Base-by-base conservation (phyloP, 2,888 invertebrate genomes). In the Auanema freiburgensis region DNA sequence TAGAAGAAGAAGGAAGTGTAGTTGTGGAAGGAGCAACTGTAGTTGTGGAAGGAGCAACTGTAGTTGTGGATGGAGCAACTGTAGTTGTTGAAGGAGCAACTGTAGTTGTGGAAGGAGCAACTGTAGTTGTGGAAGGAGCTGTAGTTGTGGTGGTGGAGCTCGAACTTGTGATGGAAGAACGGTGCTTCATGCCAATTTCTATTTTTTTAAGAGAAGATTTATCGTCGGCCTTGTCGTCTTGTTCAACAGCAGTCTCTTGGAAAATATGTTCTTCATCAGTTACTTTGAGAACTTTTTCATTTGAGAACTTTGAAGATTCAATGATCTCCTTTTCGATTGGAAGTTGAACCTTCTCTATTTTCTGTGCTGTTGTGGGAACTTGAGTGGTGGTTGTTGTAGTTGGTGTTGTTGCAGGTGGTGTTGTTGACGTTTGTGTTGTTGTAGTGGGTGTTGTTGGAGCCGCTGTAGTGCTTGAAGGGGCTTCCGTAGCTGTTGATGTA, bases 51-150 rank as follows among this genome's bases (percentile, higher is more conserved):
- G 21, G 49, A 55, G 46, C 8, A 44, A 12, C 49, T 25, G 50
- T 41, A 60, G 40, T 54, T 60, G 65, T 51, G 12, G 65, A 65
- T 49, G 58, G 53, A 42, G 59, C 53, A 33, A 62, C 67, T n/a
- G n/a, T n/a, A 24, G 55, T 60, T n/a, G 50, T 60, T 43, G 63
- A 42, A 44, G 54, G 25, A 24, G 57, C 52, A 51, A 57, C 46
- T 12, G 57, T 60, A 14, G 66, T 63, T 46, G 59, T 58, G 24
- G 54, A n/a, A n/a, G 46, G 50, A 21, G 57, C 52, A 11, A 6
- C 52, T 16, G 3, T 3, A 21, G 21, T 61, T 41, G 61, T 57
- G 5, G 49, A n/a, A 18, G 46, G 6, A 21, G 16, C 49, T 49
- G 57, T 46, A n/a, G 57, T 14, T 49, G 57, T 14, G 16, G 57